Evolutionary conservation across 2,888 invertebrate species (phyloP).

Genomic region (Diplazon laetatorius): DNA sequence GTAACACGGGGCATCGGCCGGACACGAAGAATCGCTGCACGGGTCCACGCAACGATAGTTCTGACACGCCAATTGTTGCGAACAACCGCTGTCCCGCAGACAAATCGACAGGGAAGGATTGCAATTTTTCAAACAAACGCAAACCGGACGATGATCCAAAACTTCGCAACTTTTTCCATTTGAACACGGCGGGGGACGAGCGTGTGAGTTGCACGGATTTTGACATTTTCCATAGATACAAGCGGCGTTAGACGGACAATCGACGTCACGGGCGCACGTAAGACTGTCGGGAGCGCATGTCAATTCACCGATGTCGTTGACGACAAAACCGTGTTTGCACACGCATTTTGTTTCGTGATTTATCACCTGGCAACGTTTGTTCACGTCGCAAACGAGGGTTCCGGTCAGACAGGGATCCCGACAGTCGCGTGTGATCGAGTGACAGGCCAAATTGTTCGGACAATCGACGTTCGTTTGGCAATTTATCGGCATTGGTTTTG

Average conservation of each 20-base stretch:
- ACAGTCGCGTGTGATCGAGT: constrained; percentile 88
- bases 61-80: constrained; percentile 92
- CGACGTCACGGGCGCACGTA: constrained; percentile 91
- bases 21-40: constrained; percentile 93
- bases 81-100: constrained; percentile 94
- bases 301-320: constrained; percentile 93
- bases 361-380: constrained; percentile 94
- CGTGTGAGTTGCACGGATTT: constrained; percentile 90
- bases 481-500: constrained; percentile 83
- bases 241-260: constrained; percentile 93
- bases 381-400: constrained; percentile 89
- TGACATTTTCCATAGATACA: constrained; percentile 93
- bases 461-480: constrained; percentile 90
- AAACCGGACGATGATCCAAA: constrained; percentile 92
- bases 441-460: constrained; percentile 89
- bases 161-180: constrained; percentile 94
- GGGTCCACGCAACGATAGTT: constrained; percentile 96
- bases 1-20: constrained; percentile 93
- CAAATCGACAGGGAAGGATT: constrained; percentile 94
- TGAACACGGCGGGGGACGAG: constrained; percentile 86
- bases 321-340: constrained; percentile 94
- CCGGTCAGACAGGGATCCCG: constrained; percentile 90
- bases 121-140: constrained; percentile 94
- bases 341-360: constrained; percentile 93
- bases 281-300: constrained; percentile 92